Evolutionary conservation across 2,888 invertebrate genomes (phyloP).

Genomic region (Torymus aiolomorphi): DNA sequence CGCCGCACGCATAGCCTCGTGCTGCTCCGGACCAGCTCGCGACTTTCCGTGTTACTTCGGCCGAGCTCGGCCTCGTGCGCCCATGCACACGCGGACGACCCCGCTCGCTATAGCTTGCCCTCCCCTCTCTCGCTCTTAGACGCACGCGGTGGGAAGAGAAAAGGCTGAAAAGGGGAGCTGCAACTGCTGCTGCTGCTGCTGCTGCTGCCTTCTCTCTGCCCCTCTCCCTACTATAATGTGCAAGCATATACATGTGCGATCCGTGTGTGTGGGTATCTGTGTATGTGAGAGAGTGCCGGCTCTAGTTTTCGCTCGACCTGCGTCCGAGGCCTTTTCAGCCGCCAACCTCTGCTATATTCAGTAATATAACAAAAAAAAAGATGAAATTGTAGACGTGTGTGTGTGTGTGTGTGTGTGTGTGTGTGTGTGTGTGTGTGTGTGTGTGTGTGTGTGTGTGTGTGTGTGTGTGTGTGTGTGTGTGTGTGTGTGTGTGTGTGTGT

Average conservation of each 20-base stretch:
- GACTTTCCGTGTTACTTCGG: slow-evolving; percentile 59
- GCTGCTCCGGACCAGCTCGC: slow-evolving; percentile 59
- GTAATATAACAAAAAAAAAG: too few species aligned
- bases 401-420: too few species aligned
- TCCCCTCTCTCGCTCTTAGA: neutral
- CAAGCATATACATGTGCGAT: too few species aligned
- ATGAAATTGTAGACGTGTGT: too few species aligned
- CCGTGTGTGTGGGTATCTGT: too few species aligned
- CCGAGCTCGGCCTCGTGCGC: slow-evolving; percentile 59
- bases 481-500: too few species aligned
- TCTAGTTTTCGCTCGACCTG: slow-evolving; percentile 1
- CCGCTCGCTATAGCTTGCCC: neutral
- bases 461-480: too few species aligned
- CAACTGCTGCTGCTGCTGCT: neutral
- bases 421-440: too few species aligned
- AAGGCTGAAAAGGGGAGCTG: too few species aligned
- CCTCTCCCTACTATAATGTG: neutral
- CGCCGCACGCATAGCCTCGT: slow-evolving; percentile 56
- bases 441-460: too few species aligned
- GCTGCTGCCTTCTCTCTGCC: slow-evolving; percentile 8
- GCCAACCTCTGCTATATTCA: too few species aligned
- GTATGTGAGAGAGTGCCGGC: too few species aligned
- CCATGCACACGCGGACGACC: neutral
- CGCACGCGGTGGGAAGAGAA: neutral
- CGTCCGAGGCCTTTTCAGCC: neutral